A percentile compares a stretch with the other conserved stretches of the same genome.
Conservation (phyloP, 2,888 invertebrate species). For the Branchellion lobata region DNA sequence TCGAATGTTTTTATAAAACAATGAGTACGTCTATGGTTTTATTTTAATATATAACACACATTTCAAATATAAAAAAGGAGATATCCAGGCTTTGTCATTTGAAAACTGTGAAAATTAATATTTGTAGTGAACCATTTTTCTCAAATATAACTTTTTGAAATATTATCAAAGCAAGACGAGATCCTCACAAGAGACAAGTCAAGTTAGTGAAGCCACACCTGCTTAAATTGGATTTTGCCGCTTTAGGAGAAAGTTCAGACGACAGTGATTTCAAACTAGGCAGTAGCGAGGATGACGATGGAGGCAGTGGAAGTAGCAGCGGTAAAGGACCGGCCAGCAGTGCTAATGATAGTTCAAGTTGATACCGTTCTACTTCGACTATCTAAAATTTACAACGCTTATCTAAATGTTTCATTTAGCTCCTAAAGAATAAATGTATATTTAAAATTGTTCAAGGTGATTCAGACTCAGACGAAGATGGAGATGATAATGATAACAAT, state of each 20-base stretch:
- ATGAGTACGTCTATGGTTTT: conserved; percentile 13
- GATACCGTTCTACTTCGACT: background rate
- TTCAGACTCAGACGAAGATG: conserved; percentile 10
- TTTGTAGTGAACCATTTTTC: no score
- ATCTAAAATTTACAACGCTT: background rate
- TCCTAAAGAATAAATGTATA: no score
- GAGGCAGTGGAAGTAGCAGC: background rate
- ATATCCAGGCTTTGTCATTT: no score
- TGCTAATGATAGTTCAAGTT: background rate
- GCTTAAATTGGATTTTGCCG: conserved; percentile 62
- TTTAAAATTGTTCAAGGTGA: background rate
- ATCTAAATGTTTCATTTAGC: no score
- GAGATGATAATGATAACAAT: conserved; percentile 44
- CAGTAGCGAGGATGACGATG: conserved; percentile 38
- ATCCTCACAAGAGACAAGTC: conserved; percentile 77
- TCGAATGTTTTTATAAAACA: conserved; percentile 10
- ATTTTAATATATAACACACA: no score
- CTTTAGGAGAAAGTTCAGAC: conserved; percentile 82
- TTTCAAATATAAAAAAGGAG: no score
- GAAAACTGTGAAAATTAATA: no score
- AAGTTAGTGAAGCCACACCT: conserved; percentile 70
- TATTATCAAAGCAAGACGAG: conserved; percentile 65
- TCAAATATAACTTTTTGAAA: no score
- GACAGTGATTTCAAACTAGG: conserved; percentile 82
- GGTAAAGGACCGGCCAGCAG: background rate